phyloP scores from a whole-genome alignment of 2,888 invertebrate genomes.

The Argyresthia goedartella region DNA sequence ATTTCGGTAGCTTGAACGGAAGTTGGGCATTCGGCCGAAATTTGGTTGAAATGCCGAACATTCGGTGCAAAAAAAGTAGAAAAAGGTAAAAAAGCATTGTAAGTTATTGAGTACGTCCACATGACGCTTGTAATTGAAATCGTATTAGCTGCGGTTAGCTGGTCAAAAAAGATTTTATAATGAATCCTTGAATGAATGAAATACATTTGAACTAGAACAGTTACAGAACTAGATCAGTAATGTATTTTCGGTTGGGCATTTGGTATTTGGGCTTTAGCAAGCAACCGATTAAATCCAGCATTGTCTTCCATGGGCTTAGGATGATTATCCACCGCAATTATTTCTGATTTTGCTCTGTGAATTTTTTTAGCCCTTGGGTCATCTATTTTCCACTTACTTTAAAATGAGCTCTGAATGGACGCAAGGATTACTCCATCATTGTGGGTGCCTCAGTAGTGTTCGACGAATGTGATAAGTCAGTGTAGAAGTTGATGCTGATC shows the following conservation, averaged over 20 bases:
- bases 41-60: too few relatives aligned
- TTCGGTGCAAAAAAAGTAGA: too few relatives aligned
- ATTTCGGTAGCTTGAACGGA: too few relatives aligned
- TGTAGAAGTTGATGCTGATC: neutral
- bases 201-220: neutral
- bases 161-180: neutral
- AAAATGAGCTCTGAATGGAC: neutral
- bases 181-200: neutral
- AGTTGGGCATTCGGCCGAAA: too few relatives aligned
- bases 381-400: neutral
- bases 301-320: neutral
- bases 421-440: neutral
- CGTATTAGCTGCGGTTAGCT: neutral
- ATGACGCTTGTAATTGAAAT: too few relatives aligned
- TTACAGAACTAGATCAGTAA: too few relatives aligned
- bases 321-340: neutral
- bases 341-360: neutral
- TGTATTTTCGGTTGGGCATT: too few relatives aligned
- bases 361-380: neutral
- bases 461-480: neutral
- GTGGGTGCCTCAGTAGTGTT: neutral
- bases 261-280: too few relatives aligned
- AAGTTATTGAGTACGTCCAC: too few relatives aligned
- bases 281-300: too few relatives aligned
- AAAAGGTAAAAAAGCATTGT: too few relatives aligned